Percentiles rank a stretch among this genome's conserved stretches.
phyloP scores from a whole-genome alignment of 92 coral and sea anemone species.

The Phenganax stokvisi region DNA sequence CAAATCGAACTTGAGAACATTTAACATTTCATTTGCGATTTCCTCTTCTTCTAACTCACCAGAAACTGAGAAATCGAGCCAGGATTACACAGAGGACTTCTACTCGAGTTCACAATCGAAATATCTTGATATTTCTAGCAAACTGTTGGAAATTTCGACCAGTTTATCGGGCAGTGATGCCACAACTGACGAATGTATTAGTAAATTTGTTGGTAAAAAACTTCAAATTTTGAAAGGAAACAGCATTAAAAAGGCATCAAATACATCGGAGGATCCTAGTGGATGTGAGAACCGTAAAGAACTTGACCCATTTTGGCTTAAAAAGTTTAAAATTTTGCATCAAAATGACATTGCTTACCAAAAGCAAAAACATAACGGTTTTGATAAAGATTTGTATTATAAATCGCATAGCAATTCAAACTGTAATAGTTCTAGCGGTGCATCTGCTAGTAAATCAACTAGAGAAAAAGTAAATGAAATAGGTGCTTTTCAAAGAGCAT shows the following conservation, averaged over 20 bases:
- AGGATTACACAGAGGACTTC: constrained; percentile 29
- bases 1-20: not conserved
- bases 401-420: not conserved
- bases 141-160: not conserved
- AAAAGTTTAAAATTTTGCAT: constrained; percentile 1
- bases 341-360: not conserved
- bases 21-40: not conserved
- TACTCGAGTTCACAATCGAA: not conserved
- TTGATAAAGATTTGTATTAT: not conserved
- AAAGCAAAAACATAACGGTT: not conserved
- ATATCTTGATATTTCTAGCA: not conserved
- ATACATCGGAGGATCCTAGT: not conserved
- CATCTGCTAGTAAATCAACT: not conserved
- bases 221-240: constrained; percentile 23
- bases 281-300: not conserved
- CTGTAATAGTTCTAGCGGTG: not conserved
- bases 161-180: not conserved
- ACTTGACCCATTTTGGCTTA: constrained; percentile 10
- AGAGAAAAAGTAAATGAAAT: not conserved
- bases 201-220: not conserved
- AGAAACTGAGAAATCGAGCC: not conserved
- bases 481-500: constrained; percentile 8
- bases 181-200: not conserved
- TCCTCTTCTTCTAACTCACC: constrained; percentile 6
- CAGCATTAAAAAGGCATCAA: not conserved